These are phyloP conservation scores for Branchipolynoe longqiensis DNA, from an alignment of 2,888 invertebrate species.

Conservation along the genomic window DNA sequence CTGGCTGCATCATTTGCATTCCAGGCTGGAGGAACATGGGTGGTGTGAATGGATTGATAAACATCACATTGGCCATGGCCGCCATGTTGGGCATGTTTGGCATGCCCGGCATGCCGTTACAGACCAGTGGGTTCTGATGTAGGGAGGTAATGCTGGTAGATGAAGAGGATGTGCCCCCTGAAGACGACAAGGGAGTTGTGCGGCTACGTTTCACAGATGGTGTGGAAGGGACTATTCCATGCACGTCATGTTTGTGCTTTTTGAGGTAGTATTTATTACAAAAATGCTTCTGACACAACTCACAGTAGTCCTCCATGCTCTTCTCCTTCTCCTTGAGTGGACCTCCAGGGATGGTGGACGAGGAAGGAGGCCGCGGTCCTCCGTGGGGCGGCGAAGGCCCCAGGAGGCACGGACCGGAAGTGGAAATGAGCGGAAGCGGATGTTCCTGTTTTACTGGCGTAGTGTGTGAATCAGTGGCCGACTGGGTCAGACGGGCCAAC, in stretches of 20 bases:
- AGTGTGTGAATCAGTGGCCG: slow-evolving; percentile 60
- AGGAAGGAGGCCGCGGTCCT: background rate
- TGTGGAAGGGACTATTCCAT: slow-evolving; percentile 76
- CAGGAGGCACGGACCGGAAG: slow-evolving; percentile 62
- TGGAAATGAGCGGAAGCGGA: slow-evolving; percentile 69
- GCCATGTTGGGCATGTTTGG: slow-evolving; percentile 68
- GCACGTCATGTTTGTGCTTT: slow-evolving; percentile 82
- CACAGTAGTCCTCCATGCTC: slow-evolving; percentile 81
- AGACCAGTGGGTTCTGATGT: slow-evolving; percentile 27
- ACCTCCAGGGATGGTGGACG: background rate
- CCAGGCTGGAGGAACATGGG: slow-evolving; percentile 73
- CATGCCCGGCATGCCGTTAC: slow-evolving; percentile 42
- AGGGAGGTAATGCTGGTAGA: slow-evolving; percentile 57
- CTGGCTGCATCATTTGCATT: slow-evolving; percentile 60
- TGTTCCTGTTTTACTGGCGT: slow-evolving; percentile 66
- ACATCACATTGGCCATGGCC: slow-evolving; percentile 79
- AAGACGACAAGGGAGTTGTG: slow-evolving; percentile 69
- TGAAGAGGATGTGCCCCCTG: slow-evolving; percentile 49
- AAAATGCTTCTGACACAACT: slow-evolving; percentile 82
- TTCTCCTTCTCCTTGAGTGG: slow-evolving; percentile 43
- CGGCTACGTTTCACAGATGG: slow-evolving; percentile 62
- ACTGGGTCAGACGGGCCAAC: background rate
- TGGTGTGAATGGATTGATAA: slow-evolving; percentile 81
- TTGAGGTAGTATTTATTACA: slow-evolving; percentile 83
- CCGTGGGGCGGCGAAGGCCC: background rate